Conservation (phyloP, 2,888 invertebrate genomes). For the Eilema griseolum region DNA sequence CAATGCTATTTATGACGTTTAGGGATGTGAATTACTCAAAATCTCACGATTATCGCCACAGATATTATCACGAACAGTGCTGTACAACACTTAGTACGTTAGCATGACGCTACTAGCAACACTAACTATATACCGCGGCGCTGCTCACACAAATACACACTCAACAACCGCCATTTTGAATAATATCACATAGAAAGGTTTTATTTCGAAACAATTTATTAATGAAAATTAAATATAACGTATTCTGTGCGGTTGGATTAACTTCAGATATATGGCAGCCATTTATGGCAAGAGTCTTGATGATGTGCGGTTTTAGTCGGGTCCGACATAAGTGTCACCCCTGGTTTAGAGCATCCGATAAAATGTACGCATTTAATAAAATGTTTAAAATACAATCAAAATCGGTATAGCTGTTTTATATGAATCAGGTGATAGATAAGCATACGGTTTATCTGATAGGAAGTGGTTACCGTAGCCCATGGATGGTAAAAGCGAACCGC, state of each 20-base stretch:
- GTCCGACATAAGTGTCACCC: too few species aligned
- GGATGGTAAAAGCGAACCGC: too few species aligned
- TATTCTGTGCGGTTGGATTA: neutral
- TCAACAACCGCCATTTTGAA: conserved; percentile 3
- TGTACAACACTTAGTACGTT: conserved; percentile 4
- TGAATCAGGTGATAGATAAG: too few species aligned
- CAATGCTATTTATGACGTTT: too few species aligned
- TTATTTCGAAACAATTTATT: neutral
- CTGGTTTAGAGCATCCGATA: too few species aligned
- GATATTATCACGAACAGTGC: conserved; percentile 4
- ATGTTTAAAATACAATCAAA: too few species aligned
- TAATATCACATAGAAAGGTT: conserved; percentile 2
- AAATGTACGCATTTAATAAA: too few species aligned
- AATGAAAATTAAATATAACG: neutral
- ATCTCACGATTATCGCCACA: neutral
- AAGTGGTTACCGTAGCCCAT: too few species aligned
- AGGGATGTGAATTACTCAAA: too few species aligned
- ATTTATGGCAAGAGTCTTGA: neutral
- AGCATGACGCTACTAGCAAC: conserved; percentile 34
- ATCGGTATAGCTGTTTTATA: too few species aligned
- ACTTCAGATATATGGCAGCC: neutral
- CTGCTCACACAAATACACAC: conserved; percentile 25
- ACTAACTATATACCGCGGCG: conserved; percentile 30
- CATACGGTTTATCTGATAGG: too few species aligned
- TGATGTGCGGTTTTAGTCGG: neutral